A percentile compares a stretch with the other conserved stretches of the same genome.
phyloP scores from a whole-genome alignment of 1,140 invertebrate genomes.

The Meloidogyne floridensis region DNA sequence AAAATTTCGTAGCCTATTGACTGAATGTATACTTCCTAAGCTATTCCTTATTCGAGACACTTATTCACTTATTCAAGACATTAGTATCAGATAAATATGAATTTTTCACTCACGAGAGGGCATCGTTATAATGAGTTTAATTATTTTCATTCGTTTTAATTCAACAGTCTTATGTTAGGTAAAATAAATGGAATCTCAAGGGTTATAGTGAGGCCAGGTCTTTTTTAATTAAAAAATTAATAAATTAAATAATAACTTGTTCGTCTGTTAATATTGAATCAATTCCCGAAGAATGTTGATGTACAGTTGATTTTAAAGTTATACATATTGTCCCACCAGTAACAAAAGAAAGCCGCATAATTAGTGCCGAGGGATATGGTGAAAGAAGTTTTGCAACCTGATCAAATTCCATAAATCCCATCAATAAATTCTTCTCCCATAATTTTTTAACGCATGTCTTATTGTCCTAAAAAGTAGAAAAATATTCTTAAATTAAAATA shows the following conservation, averaged over 20 bases:
- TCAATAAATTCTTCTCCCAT: conserved; percentile 60
- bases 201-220: too few relatives aligned
- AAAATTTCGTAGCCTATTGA: too few relatives aligned
- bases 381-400: conserved; percentile 56
- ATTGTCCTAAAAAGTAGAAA: conserved; percentile 42
- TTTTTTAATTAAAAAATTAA: neutral
- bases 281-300: conserved; percentile 23
- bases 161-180: too few relatives aligned
- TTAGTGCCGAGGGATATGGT: conserved; percentile 55
- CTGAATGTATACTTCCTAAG: too few relatives aligned
- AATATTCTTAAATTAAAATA: too few relatives aligned
- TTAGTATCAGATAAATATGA: too few relatives aligned
- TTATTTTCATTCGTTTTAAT: too few relatives aligned
- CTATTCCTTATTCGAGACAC: too few relatives aligned
- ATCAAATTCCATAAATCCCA: conserved; percentile 64
- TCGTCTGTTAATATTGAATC: neutral
- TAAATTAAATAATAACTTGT: neutral
- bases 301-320: conserved; percentile 62
- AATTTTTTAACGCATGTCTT: conserved; percentile 62
- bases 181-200: too few relatives aligned
- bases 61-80: too few relatives aligned
- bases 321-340: conserved; percentile 65
- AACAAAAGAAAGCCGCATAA: conserved; percentile 64
- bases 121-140: too few relatives aligned
- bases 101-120: too few relatives aligned